Percentiles rank a stretch among this genome's conserved stretches.
These are phyloP conservation scores for Platerodrilus igneus DNA, from an alignment of 2,888 invertebrate species.

Conservation along the genomic window DNA sequence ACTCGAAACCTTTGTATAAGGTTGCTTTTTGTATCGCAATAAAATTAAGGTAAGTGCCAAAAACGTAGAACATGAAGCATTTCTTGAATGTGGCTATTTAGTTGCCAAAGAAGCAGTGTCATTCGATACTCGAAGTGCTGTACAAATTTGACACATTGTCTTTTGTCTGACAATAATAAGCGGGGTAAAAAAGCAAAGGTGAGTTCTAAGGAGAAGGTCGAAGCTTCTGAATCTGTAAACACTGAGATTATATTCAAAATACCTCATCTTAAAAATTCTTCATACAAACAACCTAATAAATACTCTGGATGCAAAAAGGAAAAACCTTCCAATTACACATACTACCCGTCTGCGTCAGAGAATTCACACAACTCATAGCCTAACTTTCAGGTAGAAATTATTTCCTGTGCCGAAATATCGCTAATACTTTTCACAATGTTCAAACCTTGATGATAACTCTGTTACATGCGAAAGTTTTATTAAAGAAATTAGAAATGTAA, in stretches of 20 bases:
- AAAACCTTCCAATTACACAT: conserved; percentile 7
- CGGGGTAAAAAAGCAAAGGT: too few species aligned
- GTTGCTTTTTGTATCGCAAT: conserved; percentile 9
- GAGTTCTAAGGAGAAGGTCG: conserved; percentile 5
- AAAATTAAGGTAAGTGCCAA: conserved; percentile 5
- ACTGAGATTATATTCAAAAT: conserved; percentile 10
- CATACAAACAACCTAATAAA: conserved; percentile 5
- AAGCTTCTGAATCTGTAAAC: conserved; percentile 8
- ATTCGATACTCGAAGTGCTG: too few species aligned
- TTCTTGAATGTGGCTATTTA: conserved; percentile 6
- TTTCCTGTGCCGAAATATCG: too few species aligned
- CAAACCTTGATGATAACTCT: too few species aligned
- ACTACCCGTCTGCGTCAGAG: too few species aligned
- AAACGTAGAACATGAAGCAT: conserved; percentile 8
- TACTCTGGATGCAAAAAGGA: conserved; percentile 5
- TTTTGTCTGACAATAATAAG: too few species aligned
- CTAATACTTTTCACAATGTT: too few species aligned
- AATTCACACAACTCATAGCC: too few species aligned
- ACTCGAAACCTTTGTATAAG: conserved; percentile 11
- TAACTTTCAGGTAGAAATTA: too few species aligned
- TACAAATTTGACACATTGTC: too few species aligned
- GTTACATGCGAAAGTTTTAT: conserved; percentile 5
- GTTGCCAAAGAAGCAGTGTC: conserved; percentile 11
- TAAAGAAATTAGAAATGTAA: conserved; percentile 5
- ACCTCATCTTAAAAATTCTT: conserved; percentile 6